Evolutionary conservation across 2,797 vertebrate species (phyloP), one percentile per base, ranked within the genome.

Genomic region (Crenichthys baileyi): DNA sequence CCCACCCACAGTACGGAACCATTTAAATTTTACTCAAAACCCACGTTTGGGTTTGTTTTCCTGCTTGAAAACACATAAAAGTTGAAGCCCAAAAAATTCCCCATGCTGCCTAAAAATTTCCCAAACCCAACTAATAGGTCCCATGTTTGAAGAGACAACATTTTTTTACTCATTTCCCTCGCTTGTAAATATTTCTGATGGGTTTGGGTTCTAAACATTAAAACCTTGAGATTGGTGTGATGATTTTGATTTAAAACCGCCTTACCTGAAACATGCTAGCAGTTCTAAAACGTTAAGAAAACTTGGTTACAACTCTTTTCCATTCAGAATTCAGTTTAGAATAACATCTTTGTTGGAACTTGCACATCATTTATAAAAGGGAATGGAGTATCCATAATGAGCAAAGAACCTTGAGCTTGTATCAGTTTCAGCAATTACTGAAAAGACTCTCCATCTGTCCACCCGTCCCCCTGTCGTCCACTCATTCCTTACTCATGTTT

Each of bases 401-500:
- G 22, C 2, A 68, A 44, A 41, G 16, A 41, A 41, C 41, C 22
- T n/a, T 58, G 22, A 63, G 7, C 29, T 31, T 9, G 39, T 13
- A 24, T 44, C 39, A 24, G 22, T 68, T 56, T 31, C 48, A 65
- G 48, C 24, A 29, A 65, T 36, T 2, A 58, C 26, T 29, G 50
- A 46, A 55, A 36, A 53, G 58, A 22, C 11, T 61, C n/a, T 65
- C 48, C 31, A 65, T 79, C 50, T 41, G 73, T 48, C 60, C 39
- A 73, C 31, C n/a, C 46, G 16, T 73, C 36, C 36, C 20, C 53
- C 74, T 16, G 41, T 70, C 26, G 24, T 48, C 67, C n/a, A 48
- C 16, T 48, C 39, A 48, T 22, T 58, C n/a, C 39, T 58, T 41
- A 68, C 75, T 80, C 81, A 53, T 81, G 81, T 75, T 60, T 88